phyloP scores from a whole-genome alignment of 2,113 vertebrate genomes.

The Spea multiplicata region DNA sequence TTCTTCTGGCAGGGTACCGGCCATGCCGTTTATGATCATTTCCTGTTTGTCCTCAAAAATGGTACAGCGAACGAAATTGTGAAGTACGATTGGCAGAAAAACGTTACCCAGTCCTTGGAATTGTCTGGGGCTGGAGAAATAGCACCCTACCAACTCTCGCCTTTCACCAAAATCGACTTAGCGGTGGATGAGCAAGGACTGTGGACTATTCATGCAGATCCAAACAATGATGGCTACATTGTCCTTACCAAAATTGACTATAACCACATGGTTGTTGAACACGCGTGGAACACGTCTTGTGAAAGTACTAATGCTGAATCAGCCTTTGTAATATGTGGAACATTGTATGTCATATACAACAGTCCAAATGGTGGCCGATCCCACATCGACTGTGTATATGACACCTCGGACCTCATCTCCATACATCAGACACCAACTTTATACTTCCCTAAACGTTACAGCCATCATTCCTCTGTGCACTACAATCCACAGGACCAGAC shows the following conservation, averaged over 20 bases:
- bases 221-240: conserved; percentile 73
- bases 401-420: conserved; percentile 72
- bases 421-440: conserved; percentile 62
- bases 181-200: conserved; percentile 88
- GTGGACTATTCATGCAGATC: conserved; percentile 86
- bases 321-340: conserved; percentile 85
- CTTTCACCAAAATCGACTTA: conserved; percentile 81
- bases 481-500: conserved; percentile 85
- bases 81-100: conserved; percentile 81
- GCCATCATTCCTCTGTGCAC: conserved; percentile 80
- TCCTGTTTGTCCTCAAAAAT: conserved; percentile 83
- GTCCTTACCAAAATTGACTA: conserved; percentile 84
- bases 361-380: conserved; percentile 75
- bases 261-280: conserved; percentile 68
- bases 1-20: conserved; percentile 86
- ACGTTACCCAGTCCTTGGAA: conserved; percentile 68
- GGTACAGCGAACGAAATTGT: conserved; percentile 82
- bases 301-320: conserved; percentile 79
- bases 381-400: conserved; percentile 80
- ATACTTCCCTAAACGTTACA: conserved; percentile 81
- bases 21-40: conserved; percentile 76
- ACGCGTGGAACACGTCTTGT: conserved; percentile 86
- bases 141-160: conserved; percentile 77
- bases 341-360: conserved; percentile 87
- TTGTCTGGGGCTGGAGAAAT: conserved; percentile 77